Base-by-base conservation (phyloP, 2,888 invertebrate species). In the Chydorus sphaericus region DNA sequence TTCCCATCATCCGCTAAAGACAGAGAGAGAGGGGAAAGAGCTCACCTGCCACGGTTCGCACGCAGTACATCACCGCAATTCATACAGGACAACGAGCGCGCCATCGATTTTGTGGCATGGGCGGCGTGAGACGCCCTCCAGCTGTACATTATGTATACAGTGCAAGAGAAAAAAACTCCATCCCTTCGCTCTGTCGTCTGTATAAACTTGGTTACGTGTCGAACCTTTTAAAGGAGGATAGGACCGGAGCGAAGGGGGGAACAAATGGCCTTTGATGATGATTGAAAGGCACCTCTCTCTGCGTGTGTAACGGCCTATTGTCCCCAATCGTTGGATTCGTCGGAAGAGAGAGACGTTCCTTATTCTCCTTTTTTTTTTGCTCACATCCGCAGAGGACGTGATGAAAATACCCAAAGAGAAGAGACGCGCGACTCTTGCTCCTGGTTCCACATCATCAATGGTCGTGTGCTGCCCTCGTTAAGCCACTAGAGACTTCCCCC, bases 21-120 rank as follows among this genome's bases (percentile, higher is more conserved):
- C 33, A 33, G 8, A 33, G 11, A 14, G 33, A 33, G 33, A 14
- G 33, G 33, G 11, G 33, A 33, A 14, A 14, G 33, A 33, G 8
- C 48, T 48, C 48, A 48, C 48, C 48, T 52, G 52, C 18, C 52
- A 4, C 10, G 18, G 52, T 52, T 52, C 52, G 36, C 52, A 52
- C 52, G 52, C 52, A 18, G 23, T 44, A 11, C 44, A 20, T 16
- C 4, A n/a, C 18, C 14, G 4, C 16, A 39, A 11, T 20, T 23
- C 39, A 16, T 23, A 44, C 11, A 11, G 18, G 23, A 3, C 8
- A n/a, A 11, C 14, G 8, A 16, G 20, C 44, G 44, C 20, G 11
- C 23, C 38, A 38, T 38, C n/a, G 14, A 44, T 44, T 33, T 33
- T 33, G 8, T 33, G 8, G 33, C 8, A 33, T 14, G 33, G 33